phyloP scores from a whole-genome alignment of 2,113 vertebrate species.

The Xenopus borealis region DNA sequence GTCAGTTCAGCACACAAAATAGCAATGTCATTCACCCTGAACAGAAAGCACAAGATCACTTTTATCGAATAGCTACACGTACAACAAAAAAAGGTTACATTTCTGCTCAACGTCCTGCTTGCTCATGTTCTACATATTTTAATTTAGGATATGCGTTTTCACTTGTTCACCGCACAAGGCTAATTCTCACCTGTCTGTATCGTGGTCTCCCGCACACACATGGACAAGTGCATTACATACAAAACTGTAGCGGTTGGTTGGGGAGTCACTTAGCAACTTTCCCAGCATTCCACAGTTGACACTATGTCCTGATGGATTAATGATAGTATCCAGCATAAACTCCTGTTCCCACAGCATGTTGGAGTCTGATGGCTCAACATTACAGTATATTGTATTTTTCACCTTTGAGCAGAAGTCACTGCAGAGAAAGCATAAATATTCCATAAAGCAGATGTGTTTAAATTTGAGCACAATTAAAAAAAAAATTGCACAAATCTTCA shows the following conservation, averaged over 20 bases:
- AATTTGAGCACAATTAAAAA: no score
- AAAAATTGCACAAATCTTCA: no score
- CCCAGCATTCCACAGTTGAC: constrained; percentile 95
- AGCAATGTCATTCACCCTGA: constrained; percentile 95
- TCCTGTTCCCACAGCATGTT: constrained; percentile 97
- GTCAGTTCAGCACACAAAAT: constrained; percentile 98
- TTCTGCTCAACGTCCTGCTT: no score
- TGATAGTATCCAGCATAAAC: constrained; percentile 96
- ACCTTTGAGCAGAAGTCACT: constrained; percentile 99
- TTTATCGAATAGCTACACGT: background rate
- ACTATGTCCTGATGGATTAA: constrained; percentile 90
- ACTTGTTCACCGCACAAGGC: no score
- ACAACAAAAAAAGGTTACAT: no score
- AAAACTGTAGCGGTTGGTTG: constrained; percentile 97
- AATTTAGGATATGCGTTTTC: no score
- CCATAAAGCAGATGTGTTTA: no score
- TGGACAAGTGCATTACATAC: constrained; percentile 98
- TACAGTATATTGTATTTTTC: constrained; percentile 98
- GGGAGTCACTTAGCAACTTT: constrained; percentile 94
- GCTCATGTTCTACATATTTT: no score
- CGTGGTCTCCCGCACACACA: constrained; percentile 92
- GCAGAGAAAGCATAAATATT: background rate
- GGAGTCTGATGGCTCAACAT: constrained; percentile 94
- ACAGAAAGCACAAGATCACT: constrained; percentile 23
- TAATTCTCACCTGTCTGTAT: constrained; percentile 83